Conservation (phyloP, 2,888 invertebrate species). For the Dolomedes plantarius region DNA sequence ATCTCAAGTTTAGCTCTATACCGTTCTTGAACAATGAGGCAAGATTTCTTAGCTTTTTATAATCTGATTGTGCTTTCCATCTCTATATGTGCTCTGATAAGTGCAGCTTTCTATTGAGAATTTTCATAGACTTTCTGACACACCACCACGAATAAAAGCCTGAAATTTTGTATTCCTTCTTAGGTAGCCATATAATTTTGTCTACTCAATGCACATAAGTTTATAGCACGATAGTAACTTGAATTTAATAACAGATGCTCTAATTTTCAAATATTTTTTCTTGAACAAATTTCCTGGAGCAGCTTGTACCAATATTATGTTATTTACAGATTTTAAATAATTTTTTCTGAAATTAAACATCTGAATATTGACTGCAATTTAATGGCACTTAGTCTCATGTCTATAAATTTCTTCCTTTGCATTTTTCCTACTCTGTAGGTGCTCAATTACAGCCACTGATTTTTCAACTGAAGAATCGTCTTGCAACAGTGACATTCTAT, state of each 20-base stretch:
- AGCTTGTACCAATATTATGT: conserved; percentile 21
- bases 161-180: conserved; percentile 15
- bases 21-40: not conserved
- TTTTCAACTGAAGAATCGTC: conserved; percentile 18
- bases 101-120: not conserved
- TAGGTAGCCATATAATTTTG: conserved; percentile 10
- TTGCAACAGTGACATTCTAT: conserved; percentile 13
- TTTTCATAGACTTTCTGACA: not conserved
- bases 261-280: not conserved
- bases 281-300: not conserved
- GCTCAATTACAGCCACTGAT: conserved; percentile 10
- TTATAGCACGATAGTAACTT: conserved; percentile 9
- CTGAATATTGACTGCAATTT: conserved; percentile 15
- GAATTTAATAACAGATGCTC: conserved; percentile 20
- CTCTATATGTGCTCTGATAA: not conserved
- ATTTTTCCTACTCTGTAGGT: conserved; percentile 2
- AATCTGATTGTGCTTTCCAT: not conserved
- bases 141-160: not conserved
- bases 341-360: conserved; percentile 17
- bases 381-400: not conserved
- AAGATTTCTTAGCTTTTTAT: conserved; percentile 19
- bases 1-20: conserved; percentile 8
- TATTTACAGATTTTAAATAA: not conserved
- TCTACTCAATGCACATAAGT: not conserved
- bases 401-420: conserved; percentile 19